A percentile compares a stretch with the other conserved stretches of the same genome.
Evolutionary conservation across 1,140 invertebrate species (phyloP).

Genomic region (Luehdorfia chinensis): DNA sequence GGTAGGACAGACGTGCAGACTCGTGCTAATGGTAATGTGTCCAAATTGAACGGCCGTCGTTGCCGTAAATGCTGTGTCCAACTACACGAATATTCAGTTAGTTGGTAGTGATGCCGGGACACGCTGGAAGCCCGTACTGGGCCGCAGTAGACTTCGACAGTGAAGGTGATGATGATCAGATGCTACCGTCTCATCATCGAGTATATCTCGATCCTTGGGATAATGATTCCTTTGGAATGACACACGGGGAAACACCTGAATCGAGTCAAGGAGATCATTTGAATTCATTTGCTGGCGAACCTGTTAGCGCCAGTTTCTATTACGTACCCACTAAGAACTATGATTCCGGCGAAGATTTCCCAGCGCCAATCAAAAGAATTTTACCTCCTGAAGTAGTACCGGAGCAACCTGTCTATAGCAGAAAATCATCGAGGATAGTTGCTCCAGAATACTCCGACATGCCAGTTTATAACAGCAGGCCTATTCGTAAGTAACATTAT

Average conservation of each 20-base stretch:
- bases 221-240: constrained; percentile 83
- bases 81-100: constrained; percentile 28
- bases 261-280: constrained; percentile 71
- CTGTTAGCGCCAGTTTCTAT: constrained; percentile 77
- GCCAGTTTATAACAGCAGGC: constrained; percentile 46
- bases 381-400: constrained; percentile 49
- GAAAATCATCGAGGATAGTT: constrained; percentile 44
- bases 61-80: constrained; percentile 28
- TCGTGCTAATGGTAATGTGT: constrained; percentile 52
- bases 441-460: constrained; percentile 45
- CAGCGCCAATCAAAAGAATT: constrained; percentile 40
- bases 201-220: constrained; percentile 86
- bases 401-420: constrained; percentile 49
- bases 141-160: constrained; percentile 77
- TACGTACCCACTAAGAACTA: constrained; percentile 76
- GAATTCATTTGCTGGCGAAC: constrained; percentile 70
- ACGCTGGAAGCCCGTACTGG: constrained; percentile 73
- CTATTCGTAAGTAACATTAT: constrained; percentile 45
- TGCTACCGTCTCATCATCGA: constrained; percentile 56
- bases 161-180: constrained; percentile 66
- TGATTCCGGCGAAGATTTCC: constrained; percentile 55
- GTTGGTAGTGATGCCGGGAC: constrained; percentile 67
- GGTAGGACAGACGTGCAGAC: constrained; percentile 50
- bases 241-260: constrained; percentile 77
- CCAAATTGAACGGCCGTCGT: constrained; percentile 35